Base-by-base conservation (phyloP, 2,113 vertebrate species). In the Otocyon megalotis region DNA sequence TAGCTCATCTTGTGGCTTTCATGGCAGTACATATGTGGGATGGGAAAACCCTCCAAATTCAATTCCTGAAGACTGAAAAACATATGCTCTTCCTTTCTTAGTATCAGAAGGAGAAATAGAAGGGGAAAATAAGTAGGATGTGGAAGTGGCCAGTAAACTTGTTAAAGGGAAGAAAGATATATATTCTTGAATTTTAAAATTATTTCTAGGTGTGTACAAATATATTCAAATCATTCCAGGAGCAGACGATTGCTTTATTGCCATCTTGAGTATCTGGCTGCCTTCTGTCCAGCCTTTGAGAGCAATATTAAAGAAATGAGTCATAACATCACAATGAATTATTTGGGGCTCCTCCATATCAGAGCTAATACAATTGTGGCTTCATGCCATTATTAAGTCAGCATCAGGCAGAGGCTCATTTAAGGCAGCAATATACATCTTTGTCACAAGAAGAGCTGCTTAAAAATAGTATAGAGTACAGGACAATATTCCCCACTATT, bases 261-360 rank as follows among this genome's bases (percentile, higher is more conserved):
- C 28, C 48, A 37, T 74, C 48, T 14, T 93, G 65, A 16, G 20
- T 93, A 82, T 67, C 74, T 50, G 43, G 56, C 43, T 53, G 35
- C 24, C 43, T 67, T 69, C 54, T 56, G 43, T 56, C 56, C 56
- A 96, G 53, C 67, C 53, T 84, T 8, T 94, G 69, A 87, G 50
- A 92, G 20, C 22, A 92, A 94, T 67, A 97, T 22, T 65, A 67
- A 94, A 95, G 17, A 94, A 91, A 96, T 71, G 92, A 96, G 30
- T 35, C 20, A 67, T 67, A 65, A 43, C 35, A 63, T 28, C 37
- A 89, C 0, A 0, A 90, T 90, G 88, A 95, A 85, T 96, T 87
- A 93, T 93, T 65, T 88, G 83, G 16, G 53, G 13, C 19, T 48
- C 16, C 20, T 87, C 35, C 30, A 95, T 58, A 50, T 60, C 56